These are phyloP conservation scores for Antechinus flavipes DNA, from an alignment of 2,113 vertebrate genomes.

Conservation along the genomic window DNA sequence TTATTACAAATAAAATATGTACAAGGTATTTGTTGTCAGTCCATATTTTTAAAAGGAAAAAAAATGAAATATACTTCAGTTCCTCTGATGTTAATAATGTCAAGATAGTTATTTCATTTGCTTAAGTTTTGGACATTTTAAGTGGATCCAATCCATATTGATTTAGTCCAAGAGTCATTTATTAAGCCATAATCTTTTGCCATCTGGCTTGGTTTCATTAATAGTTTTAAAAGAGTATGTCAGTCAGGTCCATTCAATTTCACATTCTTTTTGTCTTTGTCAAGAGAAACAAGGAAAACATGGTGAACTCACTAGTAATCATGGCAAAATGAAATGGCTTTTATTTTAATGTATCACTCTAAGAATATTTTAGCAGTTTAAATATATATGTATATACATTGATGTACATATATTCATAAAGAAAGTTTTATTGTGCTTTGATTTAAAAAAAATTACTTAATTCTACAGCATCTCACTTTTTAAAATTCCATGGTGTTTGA, in stretches of 20 bases:
- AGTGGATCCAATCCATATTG: conserved; percentile 3
- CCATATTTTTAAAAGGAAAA: not conserved
- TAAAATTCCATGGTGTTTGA: not conserved
- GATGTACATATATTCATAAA: conserved; percentile 10
- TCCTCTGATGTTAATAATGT: not conserved
- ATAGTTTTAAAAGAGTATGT: conserved; percentile 10
- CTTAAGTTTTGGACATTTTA: conserved; percentile 19
- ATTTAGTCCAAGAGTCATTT: not conserved
- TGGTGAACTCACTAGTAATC: not conserved
- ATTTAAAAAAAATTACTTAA: not conserved
- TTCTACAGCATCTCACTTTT: not conserved
- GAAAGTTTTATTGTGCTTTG: not conserved
- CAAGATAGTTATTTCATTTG: not conserved
- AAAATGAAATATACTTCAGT: not conserved
- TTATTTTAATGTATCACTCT: conserved; percentile 26
- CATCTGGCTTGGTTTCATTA: not conserved
- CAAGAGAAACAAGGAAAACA: not conserved
- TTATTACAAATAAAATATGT: not conserved
- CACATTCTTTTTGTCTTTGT: conserved; percentile 3
- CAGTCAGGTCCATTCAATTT: conserved; percentile 24
- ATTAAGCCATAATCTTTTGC: conserved; percentile 15
- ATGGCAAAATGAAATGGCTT: not conserved
- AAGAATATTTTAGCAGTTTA: not conserved
- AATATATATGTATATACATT: not conserved
- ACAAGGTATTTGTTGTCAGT: not conserved